phyloP scores from a whole-genome alignment of 1,140 invertebrate species.

The Neuroterus valhalla region DNA sequence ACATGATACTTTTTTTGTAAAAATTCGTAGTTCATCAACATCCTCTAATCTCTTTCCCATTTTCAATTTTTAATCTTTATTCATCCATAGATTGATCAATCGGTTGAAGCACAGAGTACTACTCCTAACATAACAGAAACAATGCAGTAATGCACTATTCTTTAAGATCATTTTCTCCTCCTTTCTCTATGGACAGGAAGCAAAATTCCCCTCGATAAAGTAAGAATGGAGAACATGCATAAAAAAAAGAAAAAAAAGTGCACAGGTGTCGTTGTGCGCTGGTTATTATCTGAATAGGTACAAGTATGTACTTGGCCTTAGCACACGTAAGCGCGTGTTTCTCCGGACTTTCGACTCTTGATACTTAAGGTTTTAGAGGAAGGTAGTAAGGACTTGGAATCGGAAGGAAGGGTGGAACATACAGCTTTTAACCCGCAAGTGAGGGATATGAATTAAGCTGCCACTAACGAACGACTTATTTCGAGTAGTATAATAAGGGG shows the following conservation, averaged over 20 bases:
- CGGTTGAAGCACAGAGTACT: no score
- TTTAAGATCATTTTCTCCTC: no score
- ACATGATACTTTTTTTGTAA: no score
- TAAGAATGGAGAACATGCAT: no score
- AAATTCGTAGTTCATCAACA: no score
- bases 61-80: no score
- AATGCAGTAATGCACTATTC: no score
- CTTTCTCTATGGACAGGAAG: no score
- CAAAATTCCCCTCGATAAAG: no score
- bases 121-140: no score
- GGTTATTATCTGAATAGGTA: conserved; percentile 10
- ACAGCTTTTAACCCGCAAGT: conserved; percentile 40
- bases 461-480: conserved; percentile 63
- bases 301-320: conserved; percentile 14
- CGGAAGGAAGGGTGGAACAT: conserved; percentile 42
- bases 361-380: conserved; percentile 22
- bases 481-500: conserved; percentile 64
- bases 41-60: no score
- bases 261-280: background rate
- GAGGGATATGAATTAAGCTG: conserved; percentile 58
- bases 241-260: background rate
- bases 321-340: conserved; percentile 4
- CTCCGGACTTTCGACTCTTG: background rate
- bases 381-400: conserved; percentile 43
- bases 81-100: no score